Conservation (phyloP, 2,888 invertebrate species). For the Tanaodytes sp. region DNA sequence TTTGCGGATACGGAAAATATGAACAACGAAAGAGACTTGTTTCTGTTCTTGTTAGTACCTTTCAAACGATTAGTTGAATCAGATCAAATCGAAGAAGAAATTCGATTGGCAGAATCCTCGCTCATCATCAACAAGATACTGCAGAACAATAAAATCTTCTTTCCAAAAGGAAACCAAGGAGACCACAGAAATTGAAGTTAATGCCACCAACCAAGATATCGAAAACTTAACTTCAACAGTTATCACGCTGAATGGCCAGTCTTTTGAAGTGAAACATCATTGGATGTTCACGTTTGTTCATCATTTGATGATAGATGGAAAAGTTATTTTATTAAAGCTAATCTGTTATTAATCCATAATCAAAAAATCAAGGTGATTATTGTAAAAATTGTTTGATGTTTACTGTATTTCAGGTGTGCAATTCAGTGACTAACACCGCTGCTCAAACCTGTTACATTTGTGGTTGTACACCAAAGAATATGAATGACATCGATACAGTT, state of each 20-base stretch:
- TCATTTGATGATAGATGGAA: slow-evolving; percentile 53
- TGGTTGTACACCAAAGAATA: slow-evolving; percentile 26
- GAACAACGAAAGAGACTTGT: neutral
- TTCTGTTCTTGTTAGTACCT: slow-evolving; percentile 21
- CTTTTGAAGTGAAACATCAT: slow-evolving; percentile 19
- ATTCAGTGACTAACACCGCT: slow-evolving; percentile 36
- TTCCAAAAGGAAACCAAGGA: slow-evolving; percentile 28
- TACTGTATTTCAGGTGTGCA: slow-evolving; percentile 39
- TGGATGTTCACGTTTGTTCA: slow-evolving; percentile 31
- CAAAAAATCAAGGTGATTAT: too few relatives aligned
- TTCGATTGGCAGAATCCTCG: slow-evolving; percentile 33
- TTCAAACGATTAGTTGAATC: slow-evolving; percentile 6
- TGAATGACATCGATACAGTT: slow-evolving; percentile 30
- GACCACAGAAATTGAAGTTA: slow-evolving; percentile 3
- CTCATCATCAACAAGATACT: slow-evolving; percentile 22
- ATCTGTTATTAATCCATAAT: too few relatives aligned
- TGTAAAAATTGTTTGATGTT: too few relatives aligned
- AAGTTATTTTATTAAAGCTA: too few relatives aligned
- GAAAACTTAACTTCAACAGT: slow-evolving; percentile 7
- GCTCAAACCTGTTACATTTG: slow-evolving; percentile 41
- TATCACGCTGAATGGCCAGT: neutral
- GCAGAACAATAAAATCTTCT: slow-evolving; percentile 17
- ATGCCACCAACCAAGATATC: slow-evolving; percentile 15
- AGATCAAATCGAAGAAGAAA: neutral
- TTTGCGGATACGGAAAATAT: neutral